phyloP scores from a whole-genome alignment of 2,797 vertebrate genomes.

The Lacerta bilineata region DNA sequence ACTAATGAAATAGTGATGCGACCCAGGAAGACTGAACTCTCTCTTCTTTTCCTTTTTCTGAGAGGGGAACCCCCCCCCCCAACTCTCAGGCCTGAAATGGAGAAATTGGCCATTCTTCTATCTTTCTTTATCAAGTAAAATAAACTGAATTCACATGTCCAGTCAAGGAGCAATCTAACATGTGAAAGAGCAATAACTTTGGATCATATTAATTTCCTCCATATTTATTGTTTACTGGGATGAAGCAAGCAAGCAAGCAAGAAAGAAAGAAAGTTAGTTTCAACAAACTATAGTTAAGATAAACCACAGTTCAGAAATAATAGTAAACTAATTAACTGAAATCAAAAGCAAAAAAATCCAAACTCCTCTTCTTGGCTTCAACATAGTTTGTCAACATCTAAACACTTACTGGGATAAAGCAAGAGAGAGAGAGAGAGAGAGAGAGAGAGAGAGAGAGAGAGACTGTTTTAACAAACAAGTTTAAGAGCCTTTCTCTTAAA shows the following conservation, averaged over 20 bases:
- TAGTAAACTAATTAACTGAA: no score
- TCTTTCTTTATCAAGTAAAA: not conserved
- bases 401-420: no score
- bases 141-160: not conserved
- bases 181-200: not conserved
- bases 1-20: not conserved
- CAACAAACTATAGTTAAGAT: no score
- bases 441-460: fast-evolving
- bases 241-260: no score
- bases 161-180: not conserved
- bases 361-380: no score
- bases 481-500: no score
- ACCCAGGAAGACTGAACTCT: not conserved
- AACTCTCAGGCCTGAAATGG: not conserved
- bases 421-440: no score
- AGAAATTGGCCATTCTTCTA: not conserved
- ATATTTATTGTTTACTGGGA: not conserved
- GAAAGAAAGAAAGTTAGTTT: no score
- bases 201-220: not conserved
- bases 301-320: no score
- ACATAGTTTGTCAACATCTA: no score
- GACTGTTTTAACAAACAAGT: no score
- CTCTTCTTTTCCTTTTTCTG: not conserved
- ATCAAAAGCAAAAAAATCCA: no score
- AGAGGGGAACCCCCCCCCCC: not conserved